A percentile compares a stretch with the other conserved stretches of the same genome.
phyloP scores from a whole-genome alignment of 1,140 invertebrate species.

The Eueides isabella region DNA sequence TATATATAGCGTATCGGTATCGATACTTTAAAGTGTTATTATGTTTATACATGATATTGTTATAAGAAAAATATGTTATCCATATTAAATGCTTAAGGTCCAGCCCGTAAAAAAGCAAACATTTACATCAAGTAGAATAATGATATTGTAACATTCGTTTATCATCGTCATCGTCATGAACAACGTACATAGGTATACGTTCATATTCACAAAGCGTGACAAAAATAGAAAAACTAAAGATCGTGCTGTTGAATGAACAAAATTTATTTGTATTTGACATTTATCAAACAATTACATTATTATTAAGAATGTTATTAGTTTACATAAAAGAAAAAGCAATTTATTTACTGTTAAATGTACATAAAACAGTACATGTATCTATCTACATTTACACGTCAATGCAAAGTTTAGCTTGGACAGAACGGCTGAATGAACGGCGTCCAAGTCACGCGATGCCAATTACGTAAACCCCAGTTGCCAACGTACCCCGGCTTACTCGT shows the following conservation, averaged over 20 bases:
- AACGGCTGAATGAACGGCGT: slow-evolving; percentile 67
- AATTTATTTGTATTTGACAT: not conserved
- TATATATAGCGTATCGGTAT: slow-evolving; percentile 24
- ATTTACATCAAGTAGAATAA: not conserved
- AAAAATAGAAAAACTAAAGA: slow-evolving; percentile 4
- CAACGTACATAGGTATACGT: not conserved
- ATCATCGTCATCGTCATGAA: not conserved
- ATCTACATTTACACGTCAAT: slow-evolving; percentile 29
- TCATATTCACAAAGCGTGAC: not conserved
- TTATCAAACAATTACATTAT: not conserved
- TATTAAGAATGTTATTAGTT: not conserved
- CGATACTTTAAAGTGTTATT: not conserved
- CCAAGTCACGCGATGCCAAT: slow-evolving; percentile 68
- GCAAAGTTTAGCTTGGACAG: slow-evolving; percentile 42
- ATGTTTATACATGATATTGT: not conserved
- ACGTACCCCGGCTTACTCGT: slow-evolving; percentile 61
- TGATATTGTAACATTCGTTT: not conserved
- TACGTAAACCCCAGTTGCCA: slow-evolving; percentile 70
- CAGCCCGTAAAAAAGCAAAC: not conserved
- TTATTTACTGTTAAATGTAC: slow-evolving; percentile 13
- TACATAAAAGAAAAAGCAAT: slow-evolving; percentile 15
- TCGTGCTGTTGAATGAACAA: not conserved
- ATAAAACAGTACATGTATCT: slow-evolving; percentile 14
- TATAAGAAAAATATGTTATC: not conserved
- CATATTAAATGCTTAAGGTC: not conserved